Evolutionary conservation across 2,113 vertebrate species (phyloP).

Genomic region (Pelusios castaneus): DNA sequence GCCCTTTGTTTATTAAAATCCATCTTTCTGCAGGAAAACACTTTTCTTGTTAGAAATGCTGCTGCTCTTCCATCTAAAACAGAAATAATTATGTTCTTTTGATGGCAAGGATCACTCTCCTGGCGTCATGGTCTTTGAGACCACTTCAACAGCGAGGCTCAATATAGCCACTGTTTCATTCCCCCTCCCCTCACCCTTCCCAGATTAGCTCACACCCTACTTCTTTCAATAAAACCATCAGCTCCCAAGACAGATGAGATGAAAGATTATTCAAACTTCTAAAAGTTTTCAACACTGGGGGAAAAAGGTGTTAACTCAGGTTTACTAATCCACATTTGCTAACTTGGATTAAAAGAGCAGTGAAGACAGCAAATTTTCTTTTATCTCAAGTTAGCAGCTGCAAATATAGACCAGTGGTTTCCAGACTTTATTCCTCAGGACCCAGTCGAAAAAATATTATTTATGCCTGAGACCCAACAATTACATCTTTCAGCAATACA

Average conservation of each 20-base stretch:
- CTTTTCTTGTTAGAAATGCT: not conserved
- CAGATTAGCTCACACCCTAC: not conserved
- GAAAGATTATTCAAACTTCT: rapidly evolving
- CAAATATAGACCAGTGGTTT: no score
- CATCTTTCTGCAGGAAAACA: not conserved
- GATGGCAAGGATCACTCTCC: not conserved
- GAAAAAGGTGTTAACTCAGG: not conserved
- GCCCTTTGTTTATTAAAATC: not conserved
- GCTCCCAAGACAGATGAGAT: rapidly evolving
- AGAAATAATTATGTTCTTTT: not conserved
- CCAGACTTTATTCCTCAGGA: no score
- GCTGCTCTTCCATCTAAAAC: not conserved
- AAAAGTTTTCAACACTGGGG: not conserved
- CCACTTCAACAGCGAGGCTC: not conserved
- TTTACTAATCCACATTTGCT: not conserved
- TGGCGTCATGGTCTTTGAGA: rapidly evolving
- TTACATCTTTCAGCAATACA: no score
- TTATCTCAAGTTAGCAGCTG: not conserved
- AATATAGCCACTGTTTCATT: not conserved
- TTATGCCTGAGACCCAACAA: no score
- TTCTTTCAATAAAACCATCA: not conserved
- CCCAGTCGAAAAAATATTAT: no score
- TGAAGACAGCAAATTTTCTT: not conserved
- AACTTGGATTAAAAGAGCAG: not conserved
- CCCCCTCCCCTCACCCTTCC: not conserved